Conservation (phyloP, 2,888 invertebrate genomes). For the Nephrotoma guestfalica region DNA sequence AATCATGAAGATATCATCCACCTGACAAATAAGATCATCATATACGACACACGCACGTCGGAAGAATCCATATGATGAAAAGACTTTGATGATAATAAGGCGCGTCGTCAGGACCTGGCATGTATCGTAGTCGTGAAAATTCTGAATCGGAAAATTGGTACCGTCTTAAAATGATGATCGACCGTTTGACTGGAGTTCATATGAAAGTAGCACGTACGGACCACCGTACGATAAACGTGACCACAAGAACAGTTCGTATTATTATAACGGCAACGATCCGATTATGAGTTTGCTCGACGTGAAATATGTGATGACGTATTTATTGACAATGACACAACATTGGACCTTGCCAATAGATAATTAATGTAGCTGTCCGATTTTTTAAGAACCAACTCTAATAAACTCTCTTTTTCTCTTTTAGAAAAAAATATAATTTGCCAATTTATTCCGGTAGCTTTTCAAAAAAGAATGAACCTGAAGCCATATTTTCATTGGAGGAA, state of each 20-base stretch:
- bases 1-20: conserved; percentile 31
- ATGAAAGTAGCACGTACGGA: conserved; percentile 31
- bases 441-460: too few species aligned
- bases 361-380: too few species aligned
- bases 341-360: too few species aligned
- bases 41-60: conserved; percentile 34
- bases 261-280: conserved; percentile 20
- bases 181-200: conserved; percentile 28
- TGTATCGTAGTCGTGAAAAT: conserved; percentile 29
- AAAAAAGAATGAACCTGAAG: too few species aligned
- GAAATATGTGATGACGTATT: too few species aligned
- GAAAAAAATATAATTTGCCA: too few species aligned
- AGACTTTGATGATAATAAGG: conserved; percentile 36
- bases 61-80: conserved; percentile 51
- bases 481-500: too few species aligned
- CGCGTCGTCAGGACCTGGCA: conserved; percentile 21
- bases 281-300: conserved; percentile 24
- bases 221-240: conserved; percentile 32
- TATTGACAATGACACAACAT: too few species aligned
- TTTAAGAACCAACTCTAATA: too few species aligned
- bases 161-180: conserved; percentile 28
- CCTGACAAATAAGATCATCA: conserved; percentile 33
- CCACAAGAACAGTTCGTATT: conserved; percentile 17
- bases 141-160: conserved; percentile 31
- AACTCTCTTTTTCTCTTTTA: too few species aligned